Base-by-base conservation (phyloP, 2,113 vertebrate species). In the Solea solea region DNA sequence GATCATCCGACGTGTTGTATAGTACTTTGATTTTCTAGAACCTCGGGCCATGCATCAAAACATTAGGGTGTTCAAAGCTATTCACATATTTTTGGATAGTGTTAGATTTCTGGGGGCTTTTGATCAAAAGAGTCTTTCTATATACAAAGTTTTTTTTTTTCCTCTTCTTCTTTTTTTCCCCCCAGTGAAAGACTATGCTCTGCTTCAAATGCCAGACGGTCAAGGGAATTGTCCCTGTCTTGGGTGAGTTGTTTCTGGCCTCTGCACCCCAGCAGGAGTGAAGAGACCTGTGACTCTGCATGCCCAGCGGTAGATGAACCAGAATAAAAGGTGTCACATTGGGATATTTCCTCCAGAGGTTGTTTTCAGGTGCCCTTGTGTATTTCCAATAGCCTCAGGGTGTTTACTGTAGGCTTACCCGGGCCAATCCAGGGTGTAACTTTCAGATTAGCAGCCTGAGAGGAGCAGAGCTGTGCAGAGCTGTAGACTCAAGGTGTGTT, bases 131-230 rank as follows among this genome's bases (percentile, higher is more conserved):
- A 10, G 8, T 6, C 34, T 69, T 16, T 72, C 16, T 54, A 6
- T 34, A 54, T 55, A 63, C 21, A 64, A 57, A 76, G 27, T 21
- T 21, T 21, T 21, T 21, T 21, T 21, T 21, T 1, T 21, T 21
- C 21, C 1, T 21, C 21, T 21, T 21, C 21, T 21, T 25, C 72
- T 9, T 13, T 25, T 74, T 9, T 13, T 73, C 76, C 27, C 8
- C 1, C 6, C 57, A 48, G n/a, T 2, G 0, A 46, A 77, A 49
- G 28, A 50, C 25, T 21, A 39, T 51, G 54, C 9, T 39, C 48
- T 40, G 34, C 54, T 71, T 76, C 9, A 54, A 66, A 61, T 56
- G 59, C 50, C 78, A 80, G 78, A 87, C 74, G 74, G 67, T 61
- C 25, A 41, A 68, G 28, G 65, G 52, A 13, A 70, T 28, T 68